These are phyloP conservation scores for Pterocles gutturalis DNA, from an alignment of 2,113 vertebrate species.

Conservation along the genomic window DNA sequence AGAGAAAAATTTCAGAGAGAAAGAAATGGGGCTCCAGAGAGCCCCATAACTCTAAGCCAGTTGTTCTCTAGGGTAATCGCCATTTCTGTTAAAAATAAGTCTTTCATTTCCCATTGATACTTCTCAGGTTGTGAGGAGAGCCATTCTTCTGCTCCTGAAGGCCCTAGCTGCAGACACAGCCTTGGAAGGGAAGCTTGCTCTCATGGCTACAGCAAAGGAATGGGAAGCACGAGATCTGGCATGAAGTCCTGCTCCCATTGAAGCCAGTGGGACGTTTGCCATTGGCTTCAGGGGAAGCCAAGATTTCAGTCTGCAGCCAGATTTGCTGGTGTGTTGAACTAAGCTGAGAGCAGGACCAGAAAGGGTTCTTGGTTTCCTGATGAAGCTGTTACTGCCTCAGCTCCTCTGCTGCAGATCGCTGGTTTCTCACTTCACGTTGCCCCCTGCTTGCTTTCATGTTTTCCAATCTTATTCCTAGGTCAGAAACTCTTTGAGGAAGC, in stretches of 20 bases:
- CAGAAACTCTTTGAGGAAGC: not conserved
- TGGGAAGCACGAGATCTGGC: constrained; percentile 72
- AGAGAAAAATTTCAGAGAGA: not conserved
- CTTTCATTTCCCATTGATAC: not conserved
- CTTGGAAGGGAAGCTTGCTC: constrained; percentile 56
- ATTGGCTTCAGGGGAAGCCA: constrained; percentile 49
- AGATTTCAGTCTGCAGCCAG: constrained; percentile 50
- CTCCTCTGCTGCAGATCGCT: not conserved
- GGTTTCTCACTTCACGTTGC: not conserved
- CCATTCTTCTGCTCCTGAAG: constrained; percentile 30
- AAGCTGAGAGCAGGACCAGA: constrained; percentile 23
- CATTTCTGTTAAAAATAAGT: not conserved
- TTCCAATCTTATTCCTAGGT: not conserved
- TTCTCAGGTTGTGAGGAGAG: constrained; percentile 11
- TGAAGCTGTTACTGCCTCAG: not conserved
- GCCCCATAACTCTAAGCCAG: not conserved
- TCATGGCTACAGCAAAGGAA: constrained; percentile 48
- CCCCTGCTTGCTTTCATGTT: not conserved
- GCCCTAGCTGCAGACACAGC: constrained; percentile 52
- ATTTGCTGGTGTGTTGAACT: constrained; percentile 51
- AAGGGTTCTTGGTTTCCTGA: constrained; percentile 30
- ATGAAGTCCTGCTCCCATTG: constrained; percentile 31
- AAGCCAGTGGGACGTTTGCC: constrained; percentile 67
- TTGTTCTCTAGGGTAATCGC: not conserved
- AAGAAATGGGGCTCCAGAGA: not conserved